A percentile compares a stretch with the other conserved stretches of the same genome.
phyloP scores from a whole-genome alignment of 2,888 invertebrate species.

The Pandemis cinnamomeana region DNA sequence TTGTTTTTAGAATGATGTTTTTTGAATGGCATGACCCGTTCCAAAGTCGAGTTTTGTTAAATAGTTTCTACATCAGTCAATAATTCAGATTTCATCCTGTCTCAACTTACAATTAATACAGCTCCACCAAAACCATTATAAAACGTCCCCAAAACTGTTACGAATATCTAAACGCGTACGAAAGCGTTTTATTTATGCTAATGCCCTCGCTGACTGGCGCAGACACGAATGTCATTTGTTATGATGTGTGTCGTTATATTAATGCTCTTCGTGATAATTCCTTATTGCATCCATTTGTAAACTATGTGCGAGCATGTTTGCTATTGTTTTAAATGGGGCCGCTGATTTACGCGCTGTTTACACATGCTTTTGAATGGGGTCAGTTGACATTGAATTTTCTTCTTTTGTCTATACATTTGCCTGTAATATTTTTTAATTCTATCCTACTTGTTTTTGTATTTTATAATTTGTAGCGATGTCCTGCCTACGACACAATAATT shows the following conservation, averaged over 20 bases:
- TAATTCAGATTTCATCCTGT: not conserved
- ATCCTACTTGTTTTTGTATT: no score
- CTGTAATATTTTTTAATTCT: not conserved
- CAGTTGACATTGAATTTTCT: constrained; percentile 9
- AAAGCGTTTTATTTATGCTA: constrained; percentile 59
- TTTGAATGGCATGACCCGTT: no score
- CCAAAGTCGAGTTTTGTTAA: no score
- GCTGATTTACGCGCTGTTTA: constrained; percentile 22
- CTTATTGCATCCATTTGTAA: constrained; percentile 48
- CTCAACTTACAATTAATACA: constrained; percentile 8
- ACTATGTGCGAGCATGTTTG: constrained; percentile 32
- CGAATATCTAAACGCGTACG: constrained; percentile 48
- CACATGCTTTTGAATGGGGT: constrained; percentile 24
- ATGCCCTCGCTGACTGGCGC: constrained; percentile 55
- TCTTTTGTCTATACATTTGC: not conserved
- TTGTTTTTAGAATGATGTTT: constrained; percentile 3
- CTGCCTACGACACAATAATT: no score
- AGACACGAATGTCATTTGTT: constrained; percentile 63
- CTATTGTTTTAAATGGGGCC: constrained; percentile 33
- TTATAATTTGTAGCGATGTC: no score
- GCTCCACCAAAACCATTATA: not conserved
- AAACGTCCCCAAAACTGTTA: constrained; percentile 43
- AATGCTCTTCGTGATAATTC: constrained; percentile 50
- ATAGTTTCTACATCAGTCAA: not conserved
- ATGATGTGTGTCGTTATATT: constrained; percentile 63